Conservation (phyloP, 2,888 invertebrate species). For the Schrankia costaestrigalis region DNA sequence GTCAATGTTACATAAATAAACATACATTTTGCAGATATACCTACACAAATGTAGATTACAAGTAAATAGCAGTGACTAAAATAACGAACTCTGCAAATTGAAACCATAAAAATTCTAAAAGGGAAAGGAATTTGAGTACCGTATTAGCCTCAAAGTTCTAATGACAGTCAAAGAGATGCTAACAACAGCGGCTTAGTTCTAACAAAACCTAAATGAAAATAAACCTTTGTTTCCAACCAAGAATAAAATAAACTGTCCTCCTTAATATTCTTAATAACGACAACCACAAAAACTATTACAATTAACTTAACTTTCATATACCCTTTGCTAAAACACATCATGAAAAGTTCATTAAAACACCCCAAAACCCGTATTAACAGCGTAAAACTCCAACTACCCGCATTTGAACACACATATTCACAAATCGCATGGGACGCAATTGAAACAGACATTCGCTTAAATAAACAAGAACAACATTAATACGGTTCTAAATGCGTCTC, state of each 20-base stretch:
- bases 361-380: slow-evolving; percentile 8
- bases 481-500: slow-evolving; percentile 44
- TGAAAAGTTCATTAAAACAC: slow-evolving; percentile 11
- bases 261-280: not conserved
- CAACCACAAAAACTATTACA: slow-evolving; percentile 8
- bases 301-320: slow-evolving; percentile 6
- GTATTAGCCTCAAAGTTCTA: no score
- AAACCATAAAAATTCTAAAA: no score
- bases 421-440: slow-evolving; percentile 31
- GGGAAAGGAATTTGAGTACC: no score
- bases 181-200: no score
- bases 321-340: slow-evolving; percentile 7
- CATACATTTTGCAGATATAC: no score
- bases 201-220: no score
- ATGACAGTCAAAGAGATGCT: no score
- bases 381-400: slow-evolving; percentile 6
- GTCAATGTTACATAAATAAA: no score
- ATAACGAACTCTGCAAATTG: no score
- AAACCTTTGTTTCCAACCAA: slow-evolving; percentile 4
- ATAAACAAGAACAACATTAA: slow-evolving; percentile 39
- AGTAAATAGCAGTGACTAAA: no score
- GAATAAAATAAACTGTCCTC: slow-evolving; percentile 3
- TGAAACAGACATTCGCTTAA: slow-evolving; percentile 27
- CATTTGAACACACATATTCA: slow-evolving; percentile 9
- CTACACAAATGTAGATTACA: no score